phyloP scores from a whole-genome alignment of 1,140 invertebrate genomes.

The Tenebrio molitor region DNA sequence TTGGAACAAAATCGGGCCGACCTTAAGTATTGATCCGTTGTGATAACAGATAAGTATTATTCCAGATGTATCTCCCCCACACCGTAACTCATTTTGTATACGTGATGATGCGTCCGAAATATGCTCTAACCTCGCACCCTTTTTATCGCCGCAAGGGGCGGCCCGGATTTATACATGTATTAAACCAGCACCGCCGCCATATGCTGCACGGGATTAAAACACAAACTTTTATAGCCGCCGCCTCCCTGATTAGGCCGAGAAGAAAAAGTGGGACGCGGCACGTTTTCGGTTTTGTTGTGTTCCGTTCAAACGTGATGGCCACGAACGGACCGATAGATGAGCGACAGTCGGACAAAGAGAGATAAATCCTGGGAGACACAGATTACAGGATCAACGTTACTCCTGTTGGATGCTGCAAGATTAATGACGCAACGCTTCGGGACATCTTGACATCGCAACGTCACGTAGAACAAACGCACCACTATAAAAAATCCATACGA shows the following conservation, averaged over 20 bases:
- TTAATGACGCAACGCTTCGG: constrained; percentile 61
- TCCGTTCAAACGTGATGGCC: constrained; percentile 22
- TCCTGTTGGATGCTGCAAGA: constrained; percentile 60
- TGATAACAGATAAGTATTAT: constrained; percentile 27
- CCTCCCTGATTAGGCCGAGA: constrained; percentile 6
- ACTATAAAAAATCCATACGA: constrained; percentile 46
- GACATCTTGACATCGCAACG: constrained; percentile 61
- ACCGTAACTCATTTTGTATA: constrained; percentile 17
- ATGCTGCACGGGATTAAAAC: constrained; percentile 22
- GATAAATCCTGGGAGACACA: constrained; percentile 64
- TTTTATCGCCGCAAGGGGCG: not conserved
- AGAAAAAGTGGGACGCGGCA: not conserved
- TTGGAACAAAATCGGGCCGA: not conserved
- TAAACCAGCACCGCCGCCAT: constrained; percentile 15
- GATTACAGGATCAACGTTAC: constrained; percentile 62
- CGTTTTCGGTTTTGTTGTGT: constrained; percentile 34
- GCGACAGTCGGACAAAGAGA: constrained; percentile 62
- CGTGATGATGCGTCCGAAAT: constrained; percentile 32
- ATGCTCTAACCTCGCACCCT: constrained; percentile 11
- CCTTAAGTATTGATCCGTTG: constrained; percentile 4
- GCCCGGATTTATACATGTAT: constrained; percentile 24
- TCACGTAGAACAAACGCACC: constrained; percentile 60
- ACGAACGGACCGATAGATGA: constrained; percentile 43
- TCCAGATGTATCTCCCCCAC: constrained; percentile 24
- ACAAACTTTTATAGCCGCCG: not conserved